Evolutionary conservation across 2,113 vertebrate genomes (phyloP), one percentile per base, ranked within the genome.

Genomic region (Eolophus roseicapilla): DNA sequence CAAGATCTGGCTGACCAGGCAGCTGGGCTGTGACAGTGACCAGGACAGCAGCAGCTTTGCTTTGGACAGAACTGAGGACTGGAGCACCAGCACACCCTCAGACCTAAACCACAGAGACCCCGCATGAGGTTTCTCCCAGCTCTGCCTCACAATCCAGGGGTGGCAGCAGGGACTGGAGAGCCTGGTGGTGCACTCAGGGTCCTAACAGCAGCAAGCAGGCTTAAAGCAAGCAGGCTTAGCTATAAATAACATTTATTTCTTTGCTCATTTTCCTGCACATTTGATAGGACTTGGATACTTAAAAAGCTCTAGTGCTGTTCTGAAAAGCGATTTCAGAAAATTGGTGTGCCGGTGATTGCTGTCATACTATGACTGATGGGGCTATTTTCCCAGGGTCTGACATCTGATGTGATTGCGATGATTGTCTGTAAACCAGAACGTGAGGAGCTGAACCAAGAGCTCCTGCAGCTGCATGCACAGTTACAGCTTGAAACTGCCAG

Each of bases 291-390:
- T 46, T 41, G 18, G 76, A 92, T 94, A 85, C 69, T 95, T 91
- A 84, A 95, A 86, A 89, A 91, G 33, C 59, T 70, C 44, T 86
- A 67, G 29, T 10, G 47, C 52, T 65, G 13, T 44, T 89, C 86
- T 82, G 70, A 90, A 88, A 90, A 94, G 62, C 0, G 4, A 73
- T 89, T 93, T 91, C 44, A 69, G 80, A 78, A 90, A 95, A 82
- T 55, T 33, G n/a, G 41, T 76, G 41, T 65, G 65, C 84, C 69
- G 69, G 33, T 92, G 94, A 96, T 97, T 95, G 89, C 95, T 89
- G 88, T 84, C 83, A 75, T 28, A 69, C 60, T 60, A 8, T 55
- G 83, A 94, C 43, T 89, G 92, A 92, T 9, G 28, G 67, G 57
- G 31, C 47, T 85, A 57, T 87, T 95, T 94, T 43, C n/a, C 49